Evolutionary conservation across 1,140 invertebrate species (phyloP).

Genomic region (Nixonia krombeini): DNA sequence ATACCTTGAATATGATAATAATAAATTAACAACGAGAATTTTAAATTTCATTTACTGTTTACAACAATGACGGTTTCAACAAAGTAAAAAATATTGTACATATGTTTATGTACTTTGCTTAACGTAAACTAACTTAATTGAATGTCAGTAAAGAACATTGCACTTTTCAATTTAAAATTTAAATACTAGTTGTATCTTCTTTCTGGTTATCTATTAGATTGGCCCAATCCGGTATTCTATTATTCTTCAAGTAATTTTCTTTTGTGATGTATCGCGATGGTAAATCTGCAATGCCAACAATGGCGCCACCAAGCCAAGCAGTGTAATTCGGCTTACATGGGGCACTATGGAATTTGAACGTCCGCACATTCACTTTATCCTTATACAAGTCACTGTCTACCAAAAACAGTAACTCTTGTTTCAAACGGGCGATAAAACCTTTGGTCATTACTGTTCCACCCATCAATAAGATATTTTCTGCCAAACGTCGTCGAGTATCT

Average conservation of each 20-base stretch:
- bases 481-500: conserved; percentile 80
- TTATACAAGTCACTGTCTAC: conserved; percentile 77
- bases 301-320: conserved; percentile 88
- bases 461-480: conserved; percentile 86
- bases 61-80: too few species aligned
- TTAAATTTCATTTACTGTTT: too few species aligned
- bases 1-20: too few species aligned
- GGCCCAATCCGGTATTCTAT: conserved; percentile 86
- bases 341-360: conserved; percentile 84
- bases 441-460: conserved; percentile 88
- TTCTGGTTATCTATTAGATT: conserved; percentile 77
- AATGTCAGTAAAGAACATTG: too few species aligned
- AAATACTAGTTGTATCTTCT: conserved; percentile 42
- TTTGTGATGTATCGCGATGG: conserved; percentile 80
- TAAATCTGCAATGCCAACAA: conserved; percentile 88
- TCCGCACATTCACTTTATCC: conserved; percentile 76
- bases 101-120: too few species aligned
- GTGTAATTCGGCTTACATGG: conserved; percentile 89
- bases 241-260: conserved; percentile 81
- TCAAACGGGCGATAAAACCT: conserved; percentile 83
- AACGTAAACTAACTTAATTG: too few species aligned
- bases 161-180: too few species aligned
- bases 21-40: too few species aligned
- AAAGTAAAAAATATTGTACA: too few species aligned
- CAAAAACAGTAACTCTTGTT: conserved; percentile 80